Percentiles rank a stretch among this genome's conserved stretches.
Evolutionary conservation across 2,113 vertebrate species (phyloP).

Genomic region (Tyto alba): DNA sequence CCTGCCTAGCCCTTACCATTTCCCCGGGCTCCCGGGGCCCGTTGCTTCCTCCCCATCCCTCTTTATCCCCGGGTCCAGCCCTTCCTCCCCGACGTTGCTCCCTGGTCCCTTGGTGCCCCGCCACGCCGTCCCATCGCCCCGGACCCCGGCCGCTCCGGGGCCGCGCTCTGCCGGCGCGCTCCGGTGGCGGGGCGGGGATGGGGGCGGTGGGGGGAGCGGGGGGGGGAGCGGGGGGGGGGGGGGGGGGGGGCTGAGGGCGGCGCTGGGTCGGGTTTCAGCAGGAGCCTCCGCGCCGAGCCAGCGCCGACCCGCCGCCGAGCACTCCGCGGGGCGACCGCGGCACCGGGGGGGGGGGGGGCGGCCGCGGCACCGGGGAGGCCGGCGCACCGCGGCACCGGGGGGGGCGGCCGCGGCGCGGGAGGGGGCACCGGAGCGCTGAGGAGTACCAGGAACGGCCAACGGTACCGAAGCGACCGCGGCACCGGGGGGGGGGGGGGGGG

Average conservation of each 20-base stretch:
- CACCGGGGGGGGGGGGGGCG: no score
- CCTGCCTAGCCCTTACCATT: not conserved
- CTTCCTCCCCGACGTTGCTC: not conserved
- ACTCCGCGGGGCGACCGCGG: not conserved
- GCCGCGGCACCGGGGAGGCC: not conserved
- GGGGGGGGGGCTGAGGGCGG: constrained; percentile 12
- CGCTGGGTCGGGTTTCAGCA: constrained; percentile 12
- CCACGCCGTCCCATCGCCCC: not conserved
- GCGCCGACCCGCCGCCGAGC: not conserved
- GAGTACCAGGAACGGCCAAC: not conserved
- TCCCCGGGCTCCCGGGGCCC: not conserved
- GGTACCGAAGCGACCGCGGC: not conserved
- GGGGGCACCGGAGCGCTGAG: not conserved
- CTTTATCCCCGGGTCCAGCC: not conserved
- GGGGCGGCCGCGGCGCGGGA: not conserved
- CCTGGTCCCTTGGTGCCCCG: no score
- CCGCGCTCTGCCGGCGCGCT: not conserved
- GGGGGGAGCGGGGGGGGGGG: not conserved
- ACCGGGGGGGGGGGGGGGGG: no score
- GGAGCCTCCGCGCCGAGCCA: not conserved
- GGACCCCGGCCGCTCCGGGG: not conserved
- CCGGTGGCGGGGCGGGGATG: not conserved
- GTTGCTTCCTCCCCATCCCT: not conserved
- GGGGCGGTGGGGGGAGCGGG: not conserved
- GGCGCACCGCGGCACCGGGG: no score